Evolutionary conservation across 2,797 vertebrate genomes (phyloP).

Genomic region (Notamacropus eugenii): DNA sequence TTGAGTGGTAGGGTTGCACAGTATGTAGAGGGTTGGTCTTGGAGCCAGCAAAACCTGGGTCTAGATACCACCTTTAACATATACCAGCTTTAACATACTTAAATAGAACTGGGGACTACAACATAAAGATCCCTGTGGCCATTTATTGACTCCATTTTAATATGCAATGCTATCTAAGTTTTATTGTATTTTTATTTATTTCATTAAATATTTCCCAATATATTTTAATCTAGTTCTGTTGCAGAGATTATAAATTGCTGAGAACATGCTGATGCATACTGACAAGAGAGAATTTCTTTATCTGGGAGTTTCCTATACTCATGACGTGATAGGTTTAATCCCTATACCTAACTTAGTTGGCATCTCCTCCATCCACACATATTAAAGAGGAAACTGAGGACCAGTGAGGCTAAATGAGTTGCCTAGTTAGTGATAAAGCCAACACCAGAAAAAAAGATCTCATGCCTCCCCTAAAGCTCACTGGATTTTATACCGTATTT

Average conservation of each 20-base stretch:
- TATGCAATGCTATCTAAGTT: background rate
- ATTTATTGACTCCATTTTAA: background rate
- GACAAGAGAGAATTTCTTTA: background rate
- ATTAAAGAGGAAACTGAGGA: background rate
- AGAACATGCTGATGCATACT: background rate
- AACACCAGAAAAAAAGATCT: background rate
- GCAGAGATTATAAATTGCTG: background rate
- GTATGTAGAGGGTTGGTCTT: background rate
- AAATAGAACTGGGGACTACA: background rate
- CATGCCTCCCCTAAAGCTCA: background rate
- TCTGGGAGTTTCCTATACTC: background rate
- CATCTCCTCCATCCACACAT: background rate
- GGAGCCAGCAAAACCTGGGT: background rate
- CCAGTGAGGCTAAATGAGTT: background rate
- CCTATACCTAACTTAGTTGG: background rate
- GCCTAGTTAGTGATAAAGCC: background rate
- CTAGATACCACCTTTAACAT: background rate
- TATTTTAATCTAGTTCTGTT: background rate
- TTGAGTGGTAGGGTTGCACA: background rate
- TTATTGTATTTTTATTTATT: background rate
- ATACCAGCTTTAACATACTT: background rate
- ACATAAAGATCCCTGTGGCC: background rate
- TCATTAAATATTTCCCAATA: background rate
- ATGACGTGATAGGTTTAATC: background rate
- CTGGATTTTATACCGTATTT: background rate